Percentiles rank a stretch among this genome's conserved stretches.
phyloP scores from a whole-genome alignment of 2,888 invertebrate genomes.

The Drepana falcataria region DNA sequence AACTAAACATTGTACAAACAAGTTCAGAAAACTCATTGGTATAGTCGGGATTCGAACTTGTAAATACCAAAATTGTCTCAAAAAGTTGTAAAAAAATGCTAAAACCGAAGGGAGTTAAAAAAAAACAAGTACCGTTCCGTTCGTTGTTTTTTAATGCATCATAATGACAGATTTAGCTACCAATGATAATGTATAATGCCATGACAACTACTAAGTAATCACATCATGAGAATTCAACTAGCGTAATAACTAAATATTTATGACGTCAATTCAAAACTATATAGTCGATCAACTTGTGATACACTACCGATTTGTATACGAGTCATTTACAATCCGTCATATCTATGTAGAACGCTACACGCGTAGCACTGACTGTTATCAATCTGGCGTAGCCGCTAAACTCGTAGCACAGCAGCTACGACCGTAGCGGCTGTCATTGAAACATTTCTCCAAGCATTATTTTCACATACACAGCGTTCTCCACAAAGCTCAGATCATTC shows the following conservation, averaged over 20 bases:
- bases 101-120: conserved; percentile 8
- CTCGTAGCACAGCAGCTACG: background rate
- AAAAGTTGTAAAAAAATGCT: too few species aligned
- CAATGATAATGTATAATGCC: conserved; percentile 32
- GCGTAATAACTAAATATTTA: conserved; percentile 25
- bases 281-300: background rate
- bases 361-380: background rate
- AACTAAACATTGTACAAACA: too few species aligned
- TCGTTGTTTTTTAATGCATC: conserved; percentile 71
- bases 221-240: conserved; percentile 26
- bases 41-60: too few species aligned
- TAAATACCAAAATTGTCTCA: too few species aligned
- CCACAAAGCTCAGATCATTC: too few species aligned
- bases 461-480: too few species aligned
- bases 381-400: too few species aligned
- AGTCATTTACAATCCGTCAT: background rate
- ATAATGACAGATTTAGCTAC: conserved; percentile 52
- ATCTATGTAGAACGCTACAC: background rate
- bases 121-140: conserved; percentile 32
- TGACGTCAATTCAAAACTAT: conserved; percentile 1
- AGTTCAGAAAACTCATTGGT: too few species aligned
- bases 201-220: conserved; percentile 38
- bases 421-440: background rate
- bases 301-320: background rate
- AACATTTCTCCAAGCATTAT: too few species aligned